Base-by-base conservation (phyloP, 2,888 invertebrate species). In the Aphelenchoides bicaudatus region DNA sequence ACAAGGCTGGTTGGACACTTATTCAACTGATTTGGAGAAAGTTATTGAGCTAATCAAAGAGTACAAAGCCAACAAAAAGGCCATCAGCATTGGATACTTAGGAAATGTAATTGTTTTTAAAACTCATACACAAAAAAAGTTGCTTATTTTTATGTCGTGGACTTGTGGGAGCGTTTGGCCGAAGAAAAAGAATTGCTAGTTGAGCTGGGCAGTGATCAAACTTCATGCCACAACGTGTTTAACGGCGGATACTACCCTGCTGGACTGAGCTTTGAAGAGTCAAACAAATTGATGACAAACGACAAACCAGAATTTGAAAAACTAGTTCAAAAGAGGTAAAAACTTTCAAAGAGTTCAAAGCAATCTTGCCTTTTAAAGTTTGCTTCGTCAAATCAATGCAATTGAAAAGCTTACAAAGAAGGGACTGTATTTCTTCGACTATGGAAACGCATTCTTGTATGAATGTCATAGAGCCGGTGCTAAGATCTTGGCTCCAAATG, bases 371-470 rank as follows among this genome's bases (percentile, higher is more conserved):
- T n/a, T 16, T 49, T 78, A 34, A 63, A 84, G 85, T 72, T 76
- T 86, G 21, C 71, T 82, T 38, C 81, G 85, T 5, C 85, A 86
- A 51, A 80, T 85, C 3, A 67, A 71, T 1, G 85, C 85, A n/a
- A 83, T 86, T 54, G 84, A 85, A 70, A 79, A 73, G 38, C 72
- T 86, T 49, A 67, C 82, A 0, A 74, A 76, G 2, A 71, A 79
- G 6, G 85, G 85, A 6, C 79, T 85, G 79, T 81, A 80, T 67
- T 86, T 86, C 78, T 86, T 84, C 84, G 85, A 86, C 74, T 86
- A 86, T 74, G 85, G 85, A 16, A 86, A 86, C 73, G 85, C 85
- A 2, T 86, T 85, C 72, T 79, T 86, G 21, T 79, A 86, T 56
- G 85, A 86, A 74, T 84, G 85, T 3, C 78, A 81, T 48, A 72